These are phyloP conservation scores for Eupithecia vulgata DNA, from an alignment of 2,888 invertebrate genomes.

Conservation along the genomic window DNA sequence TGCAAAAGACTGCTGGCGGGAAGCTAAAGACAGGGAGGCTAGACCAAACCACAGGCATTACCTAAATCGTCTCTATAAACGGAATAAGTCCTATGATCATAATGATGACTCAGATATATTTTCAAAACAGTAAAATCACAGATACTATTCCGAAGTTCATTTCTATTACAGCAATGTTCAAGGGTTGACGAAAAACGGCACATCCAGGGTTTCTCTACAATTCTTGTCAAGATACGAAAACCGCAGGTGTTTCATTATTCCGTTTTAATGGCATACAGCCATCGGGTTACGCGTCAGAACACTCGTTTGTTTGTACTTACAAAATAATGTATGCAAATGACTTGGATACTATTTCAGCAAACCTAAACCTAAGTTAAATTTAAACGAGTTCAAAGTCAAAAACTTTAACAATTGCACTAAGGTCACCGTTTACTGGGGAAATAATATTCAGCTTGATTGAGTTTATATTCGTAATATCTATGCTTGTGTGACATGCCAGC, in stretches of 20 bases:
- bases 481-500: too few relatives aligned
- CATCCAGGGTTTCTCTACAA: neutral
- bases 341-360: neutral
- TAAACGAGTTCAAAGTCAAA: neutral
- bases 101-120: too few relatives aligned
- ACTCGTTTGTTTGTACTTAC: conserved; percentile 37
- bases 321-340: conserved; percentile 30
- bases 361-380: neutral
- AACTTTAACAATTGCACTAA: too few relatives aligned
- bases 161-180: neutral
- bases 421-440: too few relatives aligned
- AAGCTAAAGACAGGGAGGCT: too few relatives aligned
- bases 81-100: too few relatives aligned
- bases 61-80: too few relatives aligned
- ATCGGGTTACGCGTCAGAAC: conserved; percentile 64
- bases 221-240: conserved; percentile 59
- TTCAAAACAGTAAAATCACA: neutral
- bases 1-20: too few relatives aligned
- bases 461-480: too few relatives aligned
- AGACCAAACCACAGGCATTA: too few relatives aligned
- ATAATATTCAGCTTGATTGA: too few relatives aligned
- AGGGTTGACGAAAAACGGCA: neutral
- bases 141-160: neutral
- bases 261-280: conserved; percentile 76
- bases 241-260: conserved; percentile 83